A percentile compares a stretch with the other conserved stretches of the same genome.
Evolutionary conservation across 2,888 invertebrate genomes (phyloP).

Genomic region (Drosophila pseudotakahashii): DNA sequence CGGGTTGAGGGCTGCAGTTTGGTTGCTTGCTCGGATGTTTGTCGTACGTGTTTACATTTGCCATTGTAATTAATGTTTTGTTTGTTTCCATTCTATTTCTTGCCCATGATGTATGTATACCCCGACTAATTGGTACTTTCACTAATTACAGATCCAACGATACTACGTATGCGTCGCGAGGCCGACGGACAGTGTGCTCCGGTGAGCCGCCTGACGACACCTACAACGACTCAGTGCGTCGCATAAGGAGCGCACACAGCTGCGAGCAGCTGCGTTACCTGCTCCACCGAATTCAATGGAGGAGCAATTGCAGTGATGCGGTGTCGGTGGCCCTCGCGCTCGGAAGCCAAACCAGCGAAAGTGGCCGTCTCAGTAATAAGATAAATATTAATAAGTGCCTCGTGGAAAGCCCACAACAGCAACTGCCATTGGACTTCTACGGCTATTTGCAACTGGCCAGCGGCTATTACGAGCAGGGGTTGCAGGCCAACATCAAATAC

Average conservation of each 20-base stretch:
- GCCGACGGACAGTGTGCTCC: conserved; percentile 73
- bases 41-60: conserved; percentile 46
- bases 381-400: conserved; percentile 66
- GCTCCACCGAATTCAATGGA: conserved; percentile 56
- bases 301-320: conserved; percentile 7
- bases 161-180: conserved; percentile 58
- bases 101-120: conserved; percentile 7
- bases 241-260: conserved; percentile 73
- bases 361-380: conserved; percentile 57
- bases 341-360: conserved; percentile 33
- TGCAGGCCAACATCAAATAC: conserved; percentile 82
- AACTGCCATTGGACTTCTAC: conserved; percentile 54
- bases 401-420: conserved; percentile 64
- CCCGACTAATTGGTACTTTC: conserved; percentile 25
- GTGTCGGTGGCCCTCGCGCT: conserved; percentile 1
- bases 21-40: conserved; percentile 29
- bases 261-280: conserved; percentile 69
- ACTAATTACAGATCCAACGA: conserved; percentile 78
- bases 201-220: conserved; percentile 64
- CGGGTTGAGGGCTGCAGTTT: not conserved
- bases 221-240: conserved; percentile 76
- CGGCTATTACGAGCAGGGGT: conserved; percentile 82
- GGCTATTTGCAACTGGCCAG: conserved; percentile 80
- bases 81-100: conserved; percentile 32
- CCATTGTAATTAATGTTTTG: conserved; percentile 73